These are phyloP conservation scores for Acrobasis suavella DNA, from an alignment of 2,888 invertebrate genomes.

Conservation along the genomic window DNA sequence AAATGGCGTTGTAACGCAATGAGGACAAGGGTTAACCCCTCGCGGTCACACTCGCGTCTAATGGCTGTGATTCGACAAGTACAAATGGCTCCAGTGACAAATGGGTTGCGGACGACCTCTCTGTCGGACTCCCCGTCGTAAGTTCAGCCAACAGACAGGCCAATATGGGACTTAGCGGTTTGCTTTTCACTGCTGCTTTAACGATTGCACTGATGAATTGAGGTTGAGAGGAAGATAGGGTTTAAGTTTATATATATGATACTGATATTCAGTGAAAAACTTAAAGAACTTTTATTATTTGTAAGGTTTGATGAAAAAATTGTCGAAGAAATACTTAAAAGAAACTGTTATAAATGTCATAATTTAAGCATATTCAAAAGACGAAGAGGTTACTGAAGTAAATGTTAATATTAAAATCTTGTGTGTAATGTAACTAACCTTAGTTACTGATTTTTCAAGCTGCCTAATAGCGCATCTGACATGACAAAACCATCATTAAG, in stretches of 20 bases:
- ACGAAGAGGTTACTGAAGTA: too few relatives aligned
- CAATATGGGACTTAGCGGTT: constrained; percentile 63
- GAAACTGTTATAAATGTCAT: too few relatives aligned
- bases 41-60: constrained; percentile 80
- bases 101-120: constrained; percentile 77
- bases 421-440: too few relatives aligned
- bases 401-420: too few relatives aligned
- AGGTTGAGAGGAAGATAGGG: constrained; percentile 26
- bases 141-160: constrained; percentile 64
- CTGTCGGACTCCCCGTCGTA: constrained; percentile 64
- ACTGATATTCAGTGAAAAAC: too few relatives aligned
- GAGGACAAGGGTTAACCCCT: constrained; percentile 67
- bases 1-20: constrained; percentile 53
- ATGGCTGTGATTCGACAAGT: constrained; percentile 83
- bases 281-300: too few relatives aligned
- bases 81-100: constrained; percentile 82
- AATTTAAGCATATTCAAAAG: too few relatives aligned
- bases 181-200: constrained; percentile 34
- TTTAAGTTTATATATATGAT: not conserved
- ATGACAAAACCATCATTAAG: too few relatives aligned
- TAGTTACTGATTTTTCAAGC: too few relatives aligned
- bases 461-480: too few relatives aligned
- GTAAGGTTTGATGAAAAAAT: too few relatives aligned
- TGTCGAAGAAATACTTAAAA: too few relatives aligned
- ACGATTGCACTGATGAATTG: constrained; percentile 14